Conservation (phyloP, 2,113 vertebrate genomes). For the Gavia stellata region DNA sequence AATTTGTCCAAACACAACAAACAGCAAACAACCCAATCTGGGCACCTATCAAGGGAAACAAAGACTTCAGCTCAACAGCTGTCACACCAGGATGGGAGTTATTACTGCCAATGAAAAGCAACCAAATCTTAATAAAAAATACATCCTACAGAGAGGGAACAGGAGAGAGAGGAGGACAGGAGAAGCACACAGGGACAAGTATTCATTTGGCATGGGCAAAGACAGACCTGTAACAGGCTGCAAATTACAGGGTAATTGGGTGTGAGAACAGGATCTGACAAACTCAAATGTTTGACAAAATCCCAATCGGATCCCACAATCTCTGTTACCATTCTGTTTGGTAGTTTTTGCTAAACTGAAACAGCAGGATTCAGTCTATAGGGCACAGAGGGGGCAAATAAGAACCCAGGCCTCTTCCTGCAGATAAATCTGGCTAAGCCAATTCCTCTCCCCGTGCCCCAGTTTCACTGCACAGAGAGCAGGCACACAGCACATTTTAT, state of each 20-base stretch:
- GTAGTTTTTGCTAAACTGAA: not conserved
- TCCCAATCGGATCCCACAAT: not conserved
- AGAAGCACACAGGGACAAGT: not conserved
- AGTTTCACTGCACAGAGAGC: not conserved
- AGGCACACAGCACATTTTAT: not conserved
- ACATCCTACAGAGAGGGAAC: not conserved
- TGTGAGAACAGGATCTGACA: not conserved
- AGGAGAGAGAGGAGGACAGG: not conserved
- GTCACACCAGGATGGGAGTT: not conserved
- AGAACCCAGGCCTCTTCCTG: not conserved
- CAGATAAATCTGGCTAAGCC: not conserved
- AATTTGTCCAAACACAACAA: slow-evolving; percentile 27
- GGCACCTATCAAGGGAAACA: slow-evolving; percentile 9
- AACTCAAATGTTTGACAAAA: not conserved
- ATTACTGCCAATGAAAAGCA: not conserved
- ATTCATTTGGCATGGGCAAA: not conserved
- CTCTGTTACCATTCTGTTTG: not conserved
- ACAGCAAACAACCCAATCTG: slow-evolving; percentile 21
- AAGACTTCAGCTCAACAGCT: slow-evolving; percentile 8
- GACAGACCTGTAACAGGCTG: not conserved
- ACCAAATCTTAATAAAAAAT: not conserved
- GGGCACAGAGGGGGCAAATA: not conserved
- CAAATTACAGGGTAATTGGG: not conserved
- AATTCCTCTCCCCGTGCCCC: not conserved
- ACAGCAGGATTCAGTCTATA: not conserved